phyloP scores from a whole-genome alignment of 1,140 invertebrate genomes.

The Drosophila varians region DNA sequence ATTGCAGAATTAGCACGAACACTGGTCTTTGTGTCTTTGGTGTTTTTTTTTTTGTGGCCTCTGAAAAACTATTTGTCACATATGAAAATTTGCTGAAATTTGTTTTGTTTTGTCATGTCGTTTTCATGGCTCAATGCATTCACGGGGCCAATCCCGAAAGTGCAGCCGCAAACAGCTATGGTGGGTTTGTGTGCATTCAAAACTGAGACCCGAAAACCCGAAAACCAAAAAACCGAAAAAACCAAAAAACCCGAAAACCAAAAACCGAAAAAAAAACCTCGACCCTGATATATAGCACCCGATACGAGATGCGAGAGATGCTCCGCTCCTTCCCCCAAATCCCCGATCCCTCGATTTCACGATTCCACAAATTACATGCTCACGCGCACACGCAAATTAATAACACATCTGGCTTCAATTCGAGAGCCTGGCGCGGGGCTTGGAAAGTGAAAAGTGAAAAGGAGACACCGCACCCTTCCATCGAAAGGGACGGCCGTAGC shows the following conservation, averaged over 20 bases:
- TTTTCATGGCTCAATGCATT: conserved; percentile 78
- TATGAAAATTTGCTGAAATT: conserved; percentile 51
- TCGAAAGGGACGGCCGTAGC: not conserved
- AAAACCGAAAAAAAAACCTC: conserved; percentile 7
- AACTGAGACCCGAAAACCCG: not conserved
- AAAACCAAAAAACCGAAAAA: conserved; percentile 1
- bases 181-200: not conserved
- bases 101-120: conserved; percentile 83
- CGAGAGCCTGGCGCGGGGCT: not conserved
- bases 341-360: conserved; percentile 24
- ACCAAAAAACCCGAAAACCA: conserved; percentile 8
- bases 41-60: conserved; percentile 22
- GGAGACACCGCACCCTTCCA: not conserved
- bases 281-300: conserved; percentile 20
- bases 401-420: conserved; percentile 79
- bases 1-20: conserved; percentile 77
- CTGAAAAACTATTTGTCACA: conserved; percentile 63
- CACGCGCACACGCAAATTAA: conserved; percentile 83
- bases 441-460: not conserved
- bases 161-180: conserved; percentile 51
- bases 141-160: too few relatives aligned
- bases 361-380: conserved; percentile 79
- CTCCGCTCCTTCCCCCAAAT: conserved; percentile 3
- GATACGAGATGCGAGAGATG: conserved; percentile 7
- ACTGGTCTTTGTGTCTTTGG: conserved; percentile 46